These are phyloP conservation scores for Argyrosomus regius DNA, from an alignment of 2,797 vertebrate species.

Conservation along the genomic window DNA sequence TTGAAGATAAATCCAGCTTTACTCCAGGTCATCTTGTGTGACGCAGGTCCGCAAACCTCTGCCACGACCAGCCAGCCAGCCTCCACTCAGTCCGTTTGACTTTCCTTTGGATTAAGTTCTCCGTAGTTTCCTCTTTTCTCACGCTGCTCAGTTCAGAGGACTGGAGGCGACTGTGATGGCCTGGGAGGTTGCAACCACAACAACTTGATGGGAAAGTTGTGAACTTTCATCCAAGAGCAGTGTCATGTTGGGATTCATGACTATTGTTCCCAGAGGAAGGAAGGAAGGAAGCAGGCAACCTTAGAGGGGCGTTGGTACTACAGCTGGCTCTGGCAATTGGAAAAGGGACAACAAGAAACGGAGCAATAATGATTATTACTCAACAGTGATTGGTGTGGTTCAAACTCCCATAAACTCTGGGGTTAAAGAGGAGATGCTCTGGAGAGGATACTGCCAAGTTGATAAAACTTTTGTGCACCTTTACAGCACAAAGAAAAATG, in stretches of 20 bases:
- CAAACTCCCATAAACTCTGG: neutral
- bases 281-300: conserved; percentile 73
- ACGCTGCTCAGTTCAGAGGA: conserved; percentile 60
- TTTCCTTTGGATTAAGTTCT: conserved; percentile 33
- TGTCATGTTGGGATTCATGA: conserved; percentile 58
- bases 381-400: conserved; percentile 25
- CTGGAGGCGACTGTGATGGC: conserved; percentile 22
- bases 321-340: conserved; percentile 52
- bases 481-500: neutral
- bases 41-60: conserved; percentile 38
- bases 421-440: conserved; percentile 10
- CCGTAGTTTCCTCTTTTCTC: conserved; percentile 74
- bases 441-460: conserved; percentile 5
- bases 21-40: conserved; percentile 28
- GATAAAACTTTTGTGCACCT: conserved; percentile 2
- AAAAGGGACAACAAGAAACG: conserved; percentile 45
- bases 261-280: conserved; percentile 67
- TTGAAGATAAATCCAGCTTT: conserved; percentile 7
- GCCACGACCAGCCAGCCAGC: conserved; percentile 20
- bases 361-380: conserved; percentile 26
- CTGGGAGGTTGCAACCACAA: conserved; percentile 38
- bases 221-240: conserved; percentile 67
- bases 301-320: conserved; percentile 63
- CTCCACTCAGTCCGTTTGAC: conserved; percentile 15
- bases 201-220: conserved; percentile 66